Evolutionary conservation across 2,113 vertebrate species (phyloP).

Genomic region (Columba janthina): DNA sequence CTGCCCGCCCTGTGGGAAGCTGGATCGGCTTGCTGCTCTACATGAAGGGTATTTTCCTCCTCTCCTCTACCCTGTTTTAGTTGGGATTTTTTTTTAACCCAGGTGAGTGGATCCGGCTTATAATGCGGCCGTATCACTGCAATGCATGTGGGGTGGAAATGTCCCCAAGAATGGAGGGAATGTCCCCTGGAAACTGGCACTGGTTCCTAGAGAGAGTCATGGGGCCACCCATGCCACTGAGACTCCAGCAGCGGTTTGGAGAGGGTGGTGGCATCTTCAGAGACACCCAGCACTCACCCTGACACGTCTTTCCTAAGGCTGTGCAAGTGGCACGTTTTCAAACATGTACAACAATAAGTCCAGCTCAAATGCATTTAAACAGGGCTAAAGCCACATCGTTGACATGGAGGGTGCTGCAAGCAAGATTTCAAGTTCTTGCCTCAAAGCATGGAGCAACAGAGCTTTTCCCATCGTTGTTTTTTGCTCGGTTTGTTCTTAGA

Average conservation of each 20-base stretch:
- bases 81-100: not conserved
- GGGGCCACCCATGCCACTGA: not conserved
- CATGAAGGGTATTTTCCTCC: not conserved
- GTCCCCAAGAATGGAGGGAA: not conserved
- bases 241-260: not conserved
- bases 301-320: not conserved
- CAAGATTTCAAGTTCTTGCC: not conserved
- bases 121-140: accelerated
- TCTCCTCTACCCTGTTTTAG: not conserved
- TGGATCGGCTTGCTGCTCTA: not conserved
- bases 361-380: not conserved
- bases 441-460: not conserved
- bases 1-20: not conserved
- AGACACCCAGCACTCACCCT: not conserved
- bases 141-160: too few relatives aligned
- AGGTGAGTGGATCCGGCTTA: not conserved
- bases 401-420: not conserved
- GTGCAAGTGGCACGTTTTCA: not conserved
- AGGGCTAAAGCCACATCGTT: not conserved
- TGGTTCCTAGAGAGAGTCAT: accelerated
- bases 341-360: not conserved
- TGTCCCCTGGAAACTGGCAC: not conserved
- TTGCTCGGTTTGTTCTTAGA: not conserved
- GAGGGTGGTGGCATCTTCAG: not conserved
- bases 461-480: not conserved